Evolutionary conservation across 2,113 vertebrate species (phyloP).

Genomic region (Plectropomus leopardus): DNA sequence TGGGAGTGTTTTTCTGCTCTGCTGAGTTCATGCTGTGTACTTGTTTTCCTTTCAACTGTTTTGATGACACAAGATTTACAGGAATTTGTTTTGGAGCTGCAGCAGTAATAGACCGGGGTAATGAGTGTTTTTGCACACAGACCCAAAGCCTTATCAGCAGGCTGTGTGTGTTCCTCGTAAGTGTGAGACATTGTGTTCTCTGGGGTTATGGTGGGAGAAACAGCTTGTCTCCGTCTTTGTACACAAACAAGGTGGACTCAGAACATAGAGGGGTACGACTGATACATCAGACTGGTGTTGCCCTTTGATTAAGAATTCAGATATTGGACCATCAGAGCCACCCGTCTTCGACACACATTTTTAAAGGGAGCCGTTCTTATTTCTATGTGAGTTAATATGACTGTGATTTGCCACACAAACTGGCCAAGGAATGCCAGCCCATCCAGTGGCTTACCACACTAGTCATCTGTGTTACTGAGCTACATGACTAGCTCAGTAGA

Average conservation of each 20-base stretch:
- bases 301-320: not conserved
- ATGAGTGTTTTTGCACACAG: constrained; percentile 62
- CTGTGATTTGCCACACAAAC: not conserved
- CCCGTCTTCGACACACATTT: too few relatives aligned
- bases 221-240: constrained; percentile 31
- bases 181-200: constrained; percentile 69
- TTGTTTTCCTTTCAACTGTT: constrained; percentile 32
- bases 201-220: constrained; percentile 29
- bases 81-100: constrained; percentile 60
- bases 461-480: too few relatives aligned
- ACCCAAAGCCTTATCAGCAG: constrained; percentile 62
- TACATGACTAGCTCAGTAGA: not conserved
- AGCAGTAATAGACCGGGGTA: constrained; percentile 43
- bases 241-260: constrained; percentile 27
- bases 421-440: not conserved
- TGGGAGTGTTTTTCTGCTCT: constrained; percentile 16
- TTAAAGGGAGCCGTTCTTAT: not conserved
- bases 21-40: constrained; percentile 25
- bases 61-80: constrained; percentile 58
- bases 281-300: constrained; percentile 7
- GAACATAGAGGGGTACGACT: not conserved
- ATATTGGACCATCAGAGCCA: not conserved
- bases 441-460: not conserved
- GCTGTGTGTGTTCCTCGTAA: constrained; percentile 44
- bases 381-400: not conserved